Base-by-base conservation (phyloP, 2,797 vertebrate genomes). In the Toxotes lorentzi region DNA sequence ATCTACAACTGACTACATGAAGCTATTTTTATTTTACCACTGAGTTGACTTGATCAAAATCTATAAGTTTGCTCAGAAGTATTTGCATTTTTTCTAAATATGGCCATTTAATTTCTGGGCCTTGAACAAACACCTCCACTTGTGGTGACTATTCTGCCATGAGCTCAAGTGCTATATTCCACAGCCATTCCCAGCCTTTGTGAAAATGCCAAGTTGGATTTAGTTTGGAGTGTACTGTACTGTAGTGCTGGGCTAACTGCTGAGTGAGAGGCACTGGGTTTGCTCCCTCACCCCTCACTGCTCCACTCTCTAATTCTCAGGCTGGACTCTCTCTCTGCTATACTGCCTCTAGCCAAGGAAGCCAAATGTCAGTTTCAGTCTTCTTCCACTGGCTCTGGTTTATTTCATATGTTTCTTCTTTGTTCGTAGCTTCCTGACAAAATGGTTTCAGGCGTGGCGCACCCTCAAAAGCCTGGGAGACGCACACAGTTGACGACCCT, bases 281-380 rank as follows among this genome's bases (percentile, higher is more conserved):
- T 79, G 34, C 63, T 70, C 68, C 23, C 47, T 78, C 57, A 35
- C 17, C 65, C 69, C 63, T 74, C 63, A n/a, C 57, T 34, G 67
- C 67, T 53, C 32, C 21, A 53, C 65, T 82, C 54, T 78, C 35
- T 60, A 74, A 41, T 65, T 81, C 71, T 64, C 59, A 34, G 40
- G 61, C 54, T 77, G 48, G 47, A 68, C 71, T 78, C 69, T 67
- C 69, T 67, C 57, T 78, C 64, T 40, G 54, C 24, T 21, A 30
- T 30, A 60, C 67, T 57, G 73, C 77, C 84, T 74, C 67, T 4
- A 48, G 81, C 79, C 51, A 80, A 70, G 48, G 53, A 81, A 80
- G 61, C 64, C 81, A 84, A 85, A 85, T 78, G 86, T 82, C 80
- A 83, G 47, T 59, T 79, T 62, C 41, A 70, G 70, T 78, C 53